Evolutionary conservation across 2,797 vertebrate species (phyloP), one percentile per base, ranked within the genome.

Genomic region (Luscinia luscinia): DNA sequence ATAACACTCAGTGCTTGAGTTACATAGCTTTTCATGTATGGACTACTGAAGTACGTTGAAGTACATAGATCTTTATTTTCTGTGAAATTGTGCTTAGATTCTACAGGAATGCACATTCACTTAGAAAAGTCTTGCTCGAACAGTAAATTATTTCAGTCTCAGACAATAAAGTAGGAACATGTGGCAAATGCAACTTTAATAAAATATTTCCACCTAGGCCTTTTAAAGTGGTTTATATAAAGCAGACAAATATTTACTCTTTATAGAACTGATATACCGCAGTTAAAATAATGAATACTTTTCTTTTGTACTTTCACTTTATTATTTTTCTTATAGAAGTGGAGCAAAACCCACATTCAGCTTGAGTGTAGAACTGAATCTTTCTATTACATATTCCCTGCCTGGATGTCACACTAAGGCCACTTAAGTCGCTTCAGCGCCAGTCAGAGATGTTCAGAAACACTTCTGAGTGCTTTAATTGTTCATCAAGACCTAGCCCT

Each of bases 401-500:
- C 36, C n/a, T 59, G 48, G 72, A 45, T 86, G 74, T 89, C 84
- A 95, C 62, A 61, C 62, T 41, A 89, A 92, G 91, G 70, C 59
- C 63, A 64, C 74, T 87, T 76, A 54, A 82, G 77, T 86, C 90
- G 90, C 67, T 96, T 96, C 84, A 95, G 81, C 36, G 90, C 36
- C 40, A 87, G 46, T 73, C 62, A 85, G 72, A 89, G 72, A 76
- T 94, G 87, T 43, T 93, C 72, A 64, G 84, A 80, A 92, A 94
- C 89, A 79, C 89, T 82, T 83, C 69, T 66, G 67, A 82, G 61
- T 73, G 36, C 55, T 92, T 88, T 89, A 93, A 72, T 91, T 87
- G 81, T 93, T 91, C 93, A 92, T 94, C 84, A 81, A 94, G 76
- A 75, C 73, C 72, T 90, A 83, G 55, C 85, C 90, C 80, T 94